Conservation (phyloP, 2,888 invertebrate species). For the Tipula helvola region DNA sequence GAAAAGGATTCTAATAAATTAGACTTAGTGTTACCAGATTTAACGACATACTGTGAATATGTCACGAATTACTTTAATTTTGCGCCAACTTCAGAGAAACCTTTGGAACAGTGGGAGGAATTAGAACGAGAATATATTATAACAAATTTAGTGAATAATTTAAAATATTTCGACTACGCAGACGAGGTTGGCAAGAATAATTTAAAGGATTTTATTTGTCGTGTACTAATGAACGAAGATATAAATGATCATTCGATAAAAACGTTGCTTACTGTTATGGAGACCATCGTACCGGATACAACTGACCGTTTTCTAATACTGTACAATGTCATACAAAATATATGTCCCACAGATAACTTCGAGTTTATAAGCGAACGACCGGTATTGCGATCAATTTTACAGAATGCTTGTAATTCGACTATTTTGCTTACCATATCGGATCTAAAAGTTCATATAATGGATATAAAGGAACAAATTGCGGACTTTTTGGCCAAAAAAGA, state of each 20-base stretch:
- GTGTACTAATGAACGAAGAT: conserved; percentile 40
- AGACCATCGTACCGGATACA: conserved; percentile 34
- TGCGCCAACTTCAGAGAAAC: neutral
- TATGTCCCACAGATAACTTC: conserved; percentile 41
- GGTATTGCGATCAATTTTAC: conserved; percentile 34
- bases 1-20: conserved; percentile 26
- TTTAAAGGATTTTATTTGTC: conserved; percentile 40
- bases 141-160: conserved; percentile 42
- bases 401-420: conserved; percentile 35
- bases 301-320: conserved; percentile 36
- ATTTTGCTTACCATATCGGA: conserved; percentile 39
- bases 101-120: conserved; percentile 31
- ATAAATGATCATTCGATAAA: conserved; percentile 31
- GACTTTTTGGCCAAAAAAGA: conserved; percentile 42
- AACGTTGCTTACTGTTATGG: conserved; percentile 34
- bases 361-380: conserved; percentile 27
- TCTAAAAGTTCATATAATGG: conserved; percentile 43
- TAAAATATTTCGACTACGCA: conserved; percentile 46
- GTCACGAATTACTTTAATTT: neutral
- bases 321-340: conserved; percentile 46
- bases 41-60: conserved; percentile 60
- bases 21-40: conserved; percentile 44
- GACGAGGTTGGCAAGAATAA: conserved; percentile 48
- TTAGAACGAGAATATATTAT: conserved; percentile 38
- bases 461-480: conserved; percentile 45